Conservation (phyloP, 1,140 invertebrate species). For the Drosophila ananassae region DNA sequence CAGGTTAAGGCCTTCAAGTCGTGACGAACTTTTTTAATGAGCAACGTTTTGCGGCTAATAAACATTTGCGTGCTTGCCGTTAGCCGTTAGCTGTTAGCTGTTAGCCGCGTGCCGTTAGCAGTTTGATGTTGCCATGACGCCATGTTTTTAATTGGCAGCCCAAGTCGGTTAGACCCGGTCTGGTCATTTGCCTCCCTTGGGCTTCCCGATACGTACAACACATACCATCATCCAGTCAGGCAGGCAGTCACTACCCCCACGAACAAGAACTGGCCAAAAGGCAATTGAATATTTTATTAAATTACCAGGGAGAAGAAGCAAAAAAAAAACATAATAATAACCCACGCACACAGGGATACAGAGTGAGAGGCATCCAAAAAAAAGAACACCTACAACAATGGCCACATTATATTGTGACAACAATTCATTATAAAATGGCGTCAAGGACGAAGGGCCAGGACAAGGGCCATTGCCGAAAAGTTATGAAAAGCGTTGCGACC, state of each 20-base stretch:
- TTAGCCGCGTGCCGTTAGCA: slow-evolving; percentile 23
- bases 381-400: slow-evolving; percentile 45
- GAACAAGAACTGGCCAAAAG: slow-evolving; percentile 29
- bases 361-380: slow-evolving; percentile 18
- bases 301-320: slow-evolving; percentile 38
- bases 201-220: background rate
- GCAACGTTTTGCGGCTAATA: slow-evolving; percentile 80
- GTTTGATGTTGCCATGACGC: slow-evolving; percentile 73
- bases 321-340: slow-evolving; percentile 6
- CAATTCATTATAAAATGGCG: slow-evolving; percentile 77
- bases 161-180: slow-evolving; percentile 30
- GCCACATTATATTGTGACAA: slow-evolving; percentile 69
- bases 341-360: slow-evolving; percentile 28
- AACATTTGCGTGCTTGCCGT: slow-evolving; percentile 68
- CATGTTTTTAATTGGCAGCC: slow-evolving; percentile 76
- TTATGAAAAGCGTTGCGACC: slow-evolving; percentile 67
- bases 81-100: slow-evolving; percentile 28
- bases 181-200: slow-evolving; percentile 41
- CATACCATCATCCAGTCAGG: background rate
- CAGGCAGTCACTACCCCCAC: background rate
- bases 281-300: slow-evolving; percentile 82
- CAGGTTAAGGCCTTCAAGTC: slow-evolving; percentile 49
- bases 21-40: slow-evolving; percentile 80
- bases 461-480: slow-evolving; percentile 56
- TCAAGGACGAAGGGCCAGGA: slow-evolving; percentile 45